Conservation (phyloP, 2,888 invertebrate species). For the Tuberolachnus salignus region DNA sequence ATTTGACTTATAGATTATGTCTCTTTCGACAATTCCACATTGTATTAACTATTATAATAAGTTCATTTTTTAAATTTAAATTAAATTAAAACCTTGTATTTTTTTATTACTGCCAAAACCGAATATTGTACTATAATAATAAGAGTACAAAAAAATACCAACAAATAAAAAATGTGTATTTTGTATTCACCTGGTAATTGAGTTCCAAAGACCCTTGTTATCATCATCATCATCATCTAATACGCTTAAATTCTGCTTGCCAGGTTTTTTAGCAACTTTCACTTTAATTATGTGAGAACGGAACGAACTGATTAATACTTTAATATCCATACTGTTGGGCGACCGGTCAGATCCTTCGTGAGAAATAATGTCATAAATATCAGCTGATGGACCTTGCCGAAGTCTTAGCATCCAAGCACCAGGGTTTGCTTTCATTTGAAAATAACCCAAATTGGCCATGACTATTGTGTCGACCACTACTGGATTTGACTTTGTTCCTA, state of each 20-base stretch:
- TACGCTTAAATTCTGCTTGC: constrained; percentile 84
- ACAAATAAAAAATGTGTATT: too few relatives aligned
- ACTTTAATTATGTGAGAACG: constrained; percentile 90
- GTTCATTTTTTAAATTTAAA: too few relatives aligned
- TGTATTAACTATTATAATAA: too few relatives aligned
- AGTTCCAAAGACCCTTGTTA: constrained; percentile 86
- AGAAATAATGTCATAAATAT: constrained; percentile 91
- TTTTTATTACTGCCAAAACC: too few relatives aligned
- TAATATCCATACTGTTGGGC: constrained; percentile 72
- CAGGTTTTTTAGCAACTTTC: constrained; percentile 88
- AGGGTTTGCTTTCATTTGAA: constrained; percentile 96
- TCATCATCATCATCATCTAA: constrained; percentile 78
- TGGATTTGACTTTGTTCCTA: constrained; percentile 82
- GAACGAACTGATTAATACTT: constrained; percentile 81
- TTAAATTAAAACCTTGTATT: too few relatives aligned
- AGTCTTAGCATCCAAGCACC: constrained; percentile 92
- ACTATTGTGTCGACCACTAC: constrained; percentile 94
- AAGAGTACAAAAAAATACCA: too few relatives aligned
- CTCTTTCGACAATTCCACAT: too few relatives aligned
- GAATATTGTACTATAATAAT: too few relatives aligned
- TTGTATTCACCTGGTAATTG: constrained; percentile 79
- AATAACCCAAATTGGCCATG: constrained; percentile 99
- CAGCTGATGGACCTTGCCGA: constrained; percentile 89
- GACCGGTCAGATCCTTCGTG: constrained; percentile 80
- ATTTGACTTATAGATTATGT: too few relatives aligned